Evolutionary conservation across 2,797 vertebrate species (phyloP), one percentile per base, ranked within the genome.

Genomic region (Acanthurus tractus): DNA sequence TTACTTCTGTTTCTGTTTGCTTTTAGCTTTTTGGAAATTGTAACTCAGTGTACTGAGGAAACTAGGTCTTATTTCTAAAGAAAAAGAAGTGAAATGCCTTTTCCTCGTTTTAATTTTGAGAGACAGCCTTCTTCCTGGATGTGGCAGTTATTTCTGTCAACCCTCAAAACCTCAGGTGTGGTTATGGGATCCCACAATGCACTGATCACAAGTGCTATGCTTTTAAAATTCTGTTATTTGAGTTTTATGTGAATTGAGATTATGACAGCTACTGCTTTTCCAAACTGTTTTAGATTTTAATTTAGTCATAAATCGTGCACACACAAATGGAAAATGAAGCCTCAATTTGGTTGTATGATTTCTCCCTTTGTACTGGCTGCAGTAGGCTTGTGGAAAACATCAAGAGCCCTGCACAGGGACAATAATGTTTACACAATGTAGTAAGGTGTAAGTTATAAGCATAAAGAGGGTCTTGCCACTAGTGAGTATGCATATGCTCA

Each of bases 21-120:
- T 40, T 40, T 2, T 40, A 11, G 38, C 10, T 40, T 40, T 12
- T 12, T 40, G 11, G 8, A 40, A 9, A 40, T 9, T 40, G 38
- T 40, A 44, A 72, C 20, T 38, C 13, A 34, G 2, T 53, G 12
- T 42, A 5, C 23, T 64, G 6, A 59, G 20, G 8, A 55, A 29
- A 53, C 13, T 23, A 6, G 23, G 25, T 18, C 23, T 64, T 49
- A 70, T 77, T 65, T 80, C 46, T 64, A 22, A 54, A 12, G 6
- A 71, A 63, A 53, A 57, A 52, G 2, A 63, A 67, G 25, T 46
- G 6, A 49, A 65, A 56, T 4, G 22, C 13, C n/a, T 56, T 63
- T 55, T 63, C 0, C 29, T 0, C 8, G 15, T 15, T 1, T 0
- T 54, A 3, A 13, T 57, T 61, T 66, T 15, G 3, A 61, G 8